Base-by-base conservation (phyloP, 2,797 vertebrate species). In the Cossypha polioptera region DNA sequence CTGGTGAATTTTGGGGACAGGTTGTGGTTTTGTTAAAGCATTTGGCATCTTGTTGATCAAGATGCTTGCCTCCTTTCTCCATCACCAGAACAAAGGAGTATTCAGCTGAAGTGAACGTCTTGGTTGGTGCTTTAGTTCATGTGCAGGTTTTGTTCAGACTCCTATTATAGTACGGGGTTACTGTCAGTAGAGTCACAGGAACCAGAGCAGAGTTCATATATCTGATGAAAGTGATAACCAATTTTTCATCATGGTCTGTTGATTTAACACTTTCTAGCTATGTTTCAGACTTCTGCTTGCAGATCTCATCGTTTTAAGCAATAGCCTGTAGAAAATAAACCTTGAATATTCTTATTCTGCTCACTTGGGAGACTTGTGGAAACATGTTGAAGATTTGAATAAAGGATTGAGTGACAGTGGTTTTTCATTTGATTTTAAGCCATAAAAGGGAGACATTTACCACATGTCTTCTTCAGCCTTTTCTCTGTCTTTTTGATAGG, bases 11-110 rank as follows among this genome's bases (percentile, higher is more conserved):
- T 51, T 88, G 77, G 47, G 88, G 63, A 18, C 43, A 50, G 42
- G 71, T 82, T 93, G 74, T 92, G 75, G 72, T 94, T 95, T 95
- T 88, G 48, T 7, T 91, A 92, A 95, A 65, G 57, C 58, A 26
- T 72, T 74, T 16, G 42, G 47, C 83, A 62, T 67, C 53, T 85
- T 87, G 75, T 88, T 90, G 83, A 63, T 90, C 43, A 80, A 80
- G 57, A 28, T 95, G 61, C 38, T 89, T 50, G 68, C n/a, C 38
- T 87, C 20, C 65, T 79, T 78, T 88, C 69, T 84, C 35, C 28
- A 11, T 69, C 63, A 40, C 72, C 53, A 94, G 92, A 92, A 38
- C 61, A 65, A 83, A 86, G 86, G 6, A 5, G 0, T 63, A 16
- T 61, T 85, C 36, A 82, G 19, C 61, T 53, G 15, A 26, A 81